Percentiles rank a stretch among this genome's conserved stretches.
Conservation (phyloP, 2,113 vertebrate genomes). For the Microtus montanus region DNA sequence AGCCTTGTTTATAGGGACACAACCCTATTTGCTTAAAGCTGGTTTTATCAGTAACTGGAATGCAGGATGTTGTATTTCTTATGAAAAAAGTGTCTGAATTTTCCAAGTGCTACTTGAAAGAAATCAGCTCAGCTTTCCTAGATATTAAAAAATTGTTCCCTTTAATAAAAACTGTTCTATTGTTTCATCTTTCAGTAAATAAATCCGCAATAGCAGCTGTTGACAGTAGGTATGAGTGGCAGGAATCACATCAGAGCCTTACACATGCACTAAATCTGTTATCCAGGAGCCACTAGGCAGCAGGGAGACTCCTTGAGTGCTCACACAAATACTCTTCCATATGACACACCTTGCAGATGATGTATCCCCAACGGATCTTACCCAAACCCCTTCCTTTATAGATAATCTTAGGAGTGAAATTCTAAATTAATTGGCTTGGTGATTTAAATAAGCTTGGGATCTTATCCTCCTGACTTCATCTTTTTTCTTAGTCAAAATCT, state of each 20-base stretch:
- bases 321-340: not conserved
- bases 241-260: not conserved
- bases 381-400: not conserved
- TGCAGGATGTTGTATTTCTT: not conserved
- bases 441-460: conserved; percentile 19
- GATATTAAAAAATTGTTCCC: not conserved
- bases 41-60: not conserved
- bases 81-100: not conserved
- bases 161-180: not conserved
- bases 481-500: not conserved
- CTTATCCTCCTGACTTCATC: not conserved
- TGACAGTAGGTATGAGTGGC: not conserved
- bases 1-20: not conserved
- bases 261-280: fast-evolving
- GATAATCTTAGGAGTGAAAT: not conserved
- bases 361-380: not conserved
- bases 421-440: not conserved
- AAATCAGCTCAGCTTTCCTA: not conserved
- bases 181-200: not conserved
- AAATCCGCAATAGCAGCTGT: not conserved
- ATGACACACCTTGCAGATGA: not conserved
- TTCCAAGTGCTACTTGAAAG: not conserved
- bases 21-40: not conserved
- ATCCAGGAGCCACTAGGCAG: fast-evolving
- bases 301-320: not conserved